Percentiles rank a stretch among this genome's conserved stretches.
phyloP scores from a whole-genome alignment of 2,113 vertebrate genomes.

The Upupa epops region DNA sequence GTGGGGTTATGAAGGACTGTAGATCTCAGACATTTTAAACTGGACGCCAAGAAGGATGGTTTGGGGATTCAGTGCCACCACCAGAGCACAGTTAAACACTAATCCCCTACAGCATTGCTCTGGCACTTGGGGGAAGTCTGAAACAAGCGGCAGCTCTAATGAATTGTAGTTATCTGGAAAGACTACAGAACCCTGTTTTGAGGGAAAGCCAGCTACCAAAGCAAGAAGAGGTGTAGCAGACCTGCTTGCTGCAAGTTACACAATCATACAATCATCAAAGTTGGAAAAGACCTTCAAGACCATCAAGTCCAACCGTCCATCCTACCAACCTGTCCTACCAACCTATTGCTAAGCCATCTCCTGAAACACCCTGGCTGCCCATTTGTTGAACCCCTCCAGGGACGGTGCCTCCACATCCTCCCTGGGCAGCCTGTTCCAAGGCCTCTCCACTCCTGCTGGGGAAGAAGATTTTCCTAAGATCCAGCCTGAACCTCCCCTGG shows the following conservation, averaged over 20 bases:
- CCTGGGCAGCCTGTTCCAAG: no score
- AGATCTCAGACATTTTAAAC: background rate
- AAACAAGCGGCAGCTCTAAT: background rate
- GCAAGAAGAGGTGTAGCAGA: background rate
- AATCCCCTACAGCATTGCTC: background rate
- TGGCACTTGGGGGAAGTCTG: background rate
- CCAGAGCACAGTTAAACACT: background rate
- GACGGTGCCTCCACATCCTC: no score
- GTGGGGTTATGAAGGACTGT: background rate
- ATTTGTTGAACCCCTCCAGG: no score
- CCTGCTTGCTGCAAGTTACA: background rate
- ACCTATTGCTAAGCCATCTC: no score
- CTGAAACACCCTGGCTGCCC: no score
- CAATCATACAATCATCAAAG: no score
- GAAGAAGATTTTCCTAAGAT: no score
- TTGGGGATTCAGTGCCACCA: background rate
- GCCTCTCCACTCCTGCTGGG: no score
- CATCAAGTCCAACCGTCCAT: no score
- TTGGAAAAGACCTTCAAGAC: no score
- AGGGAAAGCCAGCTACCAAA: background rate
- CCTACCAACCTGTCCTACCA: no score
- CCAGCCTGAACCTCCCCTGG: no score
- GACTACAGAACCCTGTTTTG: background rate
- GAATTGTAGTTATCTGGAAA: background rate
- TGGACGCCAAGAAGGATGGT: background rate